A percentile compares a stretch with the other conserved stretches of the same genome.
Conservation (phyloP, 2,113 vertebrate genomes). For the Sakesphorus luctuosus region DNA sequence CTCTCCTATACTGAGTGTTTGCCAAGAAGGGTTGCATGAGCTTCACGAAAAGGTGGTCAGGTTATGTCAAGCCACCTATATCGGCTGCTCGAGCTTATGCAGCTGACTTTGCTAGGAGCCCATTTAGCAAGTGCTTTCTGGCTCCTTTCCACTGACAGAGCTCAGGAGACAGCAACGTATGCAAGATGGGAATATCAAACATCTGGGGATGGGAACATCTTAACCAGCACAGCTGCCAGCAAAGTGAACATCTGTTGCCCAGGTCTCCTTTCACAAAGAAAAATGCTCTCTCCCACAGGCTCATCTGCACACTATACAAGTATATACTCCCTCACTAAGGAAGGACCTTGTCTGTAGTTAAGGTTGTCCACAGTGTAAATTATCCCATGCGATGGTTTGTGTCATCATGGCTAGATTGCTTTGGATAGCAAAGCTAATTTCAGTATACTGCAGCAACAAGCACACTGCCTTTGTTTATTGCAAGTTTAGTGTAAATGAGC, state of each 20-base stretch:
- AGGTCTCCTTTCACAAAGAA: background rate
- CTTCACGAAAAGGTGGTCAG: background rate
- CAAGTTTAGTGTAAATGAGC: background rate
- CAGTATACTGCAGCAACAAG: background rate
- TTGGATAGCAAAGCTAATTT: background rate
- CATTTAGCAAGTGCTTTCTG: slow-evolving; percentile 1
- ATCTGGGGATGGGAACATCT: background rate
- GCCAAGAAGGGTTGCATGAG: background rate
- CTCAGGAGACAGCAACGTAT: background rate
- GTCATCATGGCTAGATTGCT: background rate
- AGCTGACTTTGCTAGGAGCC: background rate
- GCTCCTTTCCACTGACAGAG: background rate
- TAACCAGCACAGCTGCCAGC: background rate
- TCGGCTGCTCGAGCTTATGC: background rate
- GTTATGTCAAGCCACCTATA: slow-evolving; percentile 9
- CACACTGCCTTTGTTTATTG: background rate
- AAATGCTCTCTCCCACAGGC: background rate
- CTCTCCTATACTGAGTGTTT: background rate
- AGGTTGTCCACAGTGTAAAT: background rate
- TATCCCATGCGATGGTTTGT: background rate
- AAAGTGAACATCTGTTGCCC: slow-evolving; percentile 5
- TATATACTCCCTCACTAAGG: background rate
- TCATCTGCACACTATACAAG: background rate
- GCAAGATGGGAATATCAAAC: background rate
- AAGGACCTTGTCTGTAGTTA: background rate